Base-by-base conservation (phyloP, 2,113 vertebrate species). In the Melierax canorus region DNA sequence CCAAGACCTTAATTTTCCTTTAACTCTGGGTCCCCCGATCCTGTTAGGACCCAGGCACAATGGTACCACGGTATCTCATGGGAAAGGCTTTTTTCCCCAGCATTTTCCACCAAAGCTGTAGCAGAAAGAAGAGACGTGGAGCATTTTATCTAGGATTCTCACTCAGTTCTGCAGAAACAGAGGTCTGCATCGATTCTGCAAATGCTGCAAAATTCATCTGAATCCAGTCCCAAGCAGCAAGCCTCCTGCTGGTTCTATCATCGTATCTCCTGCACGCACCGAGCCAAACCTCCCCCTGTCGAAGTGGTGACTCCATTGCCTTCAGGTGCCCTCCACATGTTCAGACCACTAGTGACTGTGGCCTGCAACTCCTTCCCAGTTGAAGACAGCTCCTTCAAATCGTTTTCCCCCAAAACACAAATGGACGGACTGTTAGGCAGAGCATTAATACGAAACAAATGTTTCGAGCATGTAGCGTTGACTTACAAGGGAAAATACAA, bases 401-500 rank as follows among this genome's bases (percentile, higher is more conserved):
- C 86, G 92, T 96, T 59, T 72, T 86, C 64, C 88, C 94, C 94
- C 90, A 60, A 45, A 92, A 93, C 94, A 96, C 94, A 95, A 97
- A 93, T 79, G 93, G 92, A 96, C 21, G 46, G 95, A 72, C 88
- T 94, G 90, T 80, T 95, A 93, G 92, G 92, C 95, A 97, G 74
- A 84, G 78, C 80, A 92, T 79, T 97, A 97, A 98, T 88, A 84
- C 0, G 9, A 97, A 98, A 97, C 97, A 97, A 98, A 97, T 97
- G 97, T 96, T 93, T 60, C 7, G 72, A 95, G 93, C 90, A 58
- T 97, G 96, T 96, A 95, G 95, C 83, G 56, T 59, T 97, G 97
- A 96, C 96, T 97, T 97, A 97, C 87, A 93, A 96, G 97, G 96
- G 94, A 96, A 97, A 97, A 97, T 95, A 96, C 97, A 97, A 97